Percentiles rank a stretch among this genome's conserved stretches.
Conservation (phyloP, 2,113 vertebrate species). For the Aepyceros melampus region DNA sequence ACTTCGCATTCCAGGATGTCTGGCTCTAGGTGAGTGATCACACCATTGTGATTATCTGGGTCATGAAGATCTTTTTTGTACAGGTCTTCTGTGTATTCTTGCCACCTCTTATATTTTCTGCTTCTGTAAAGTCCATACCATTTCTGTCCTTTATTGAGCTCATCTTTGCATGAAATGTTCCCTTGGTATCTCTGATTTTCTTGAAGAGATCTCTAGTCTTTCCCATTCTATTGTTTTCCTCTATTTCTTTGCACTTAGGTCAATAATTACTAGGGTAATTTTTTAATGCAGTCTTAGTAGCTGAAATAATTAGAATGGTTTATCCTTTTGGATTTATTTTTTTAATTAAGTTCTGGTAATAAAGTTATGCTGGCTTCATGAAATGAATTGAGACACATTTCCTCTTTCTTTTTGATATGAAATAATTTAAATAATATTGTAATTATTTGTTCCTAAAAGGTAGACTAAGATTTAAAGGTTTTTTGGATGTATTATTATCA, state of each 20-base stretch:
- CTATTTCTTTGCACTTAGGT: neutral
- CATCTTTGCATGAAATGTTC: neutral
- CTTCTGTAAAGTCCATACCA: neutral
- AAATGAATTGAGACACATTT: conserved; percentile 4
- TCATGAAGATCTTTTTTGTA: neutral
- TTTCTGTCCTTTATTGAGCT: neutral
- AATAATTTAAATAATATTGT: neutral
- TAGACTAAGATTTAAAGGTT: neutral
- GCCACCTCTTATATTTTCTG: neutral
- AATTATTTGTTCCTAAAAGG: neutral
- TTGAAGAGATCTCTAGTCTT: neutral
- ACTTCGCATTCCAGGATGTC: neutral
- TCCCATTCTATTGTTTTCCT: neutral
- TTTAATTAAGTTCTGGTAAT: neutral
- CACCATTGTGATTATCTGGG: neutral
- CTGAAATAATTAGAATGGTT: conserved; percentile 3
- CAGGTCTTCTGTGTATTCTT: neutral
- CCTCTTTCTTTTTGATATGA: neutral
- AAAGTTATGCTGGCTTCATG: conserved; percentile 10
- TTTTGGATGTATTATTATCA: neutral
- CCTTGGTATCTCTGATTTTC: neutral
- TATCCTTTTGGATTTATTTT: neutral
- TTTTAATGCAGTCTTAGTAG: neutral
- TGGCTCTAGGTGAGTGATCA: neutral
- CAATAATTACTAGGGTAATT: neutral